Evolutionary conservation across 2,888 invertebrate genomes (phyloP).

Genomic region (Platycheirus rosarum): DNA sequence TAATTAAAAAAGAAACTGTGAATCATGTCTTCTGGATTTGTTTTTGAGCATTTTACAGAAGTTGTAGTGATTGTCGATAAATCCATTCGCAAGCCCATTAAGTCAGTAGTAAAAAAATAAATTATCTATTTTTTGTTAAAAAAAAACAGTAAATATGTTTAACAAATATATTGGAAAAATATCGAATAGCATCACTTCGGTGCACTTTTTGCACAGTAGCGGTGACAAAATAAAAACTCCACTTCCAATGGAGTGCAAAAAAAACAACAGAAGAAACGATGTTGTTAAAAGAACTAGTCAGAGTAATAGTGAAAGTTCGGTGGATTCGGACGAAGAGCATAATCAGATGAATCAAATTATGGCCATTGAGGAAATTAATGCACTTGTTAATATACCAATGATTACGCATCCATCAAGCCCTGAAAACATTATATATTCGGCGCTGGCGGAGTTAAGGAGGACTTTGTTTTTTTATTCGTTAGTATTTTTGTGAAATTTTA

Average conservation of each 20-base stretch:
- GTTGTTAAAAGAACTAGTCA: constrained; percentile 43
- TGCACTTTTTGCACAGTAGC: constrained; percentile 42
- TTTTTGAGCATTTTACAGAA: constrained; percentile 79
- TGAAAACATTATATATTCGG: constrained; percentile 83
- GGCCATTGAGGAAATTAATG: constrained; percentile 3
- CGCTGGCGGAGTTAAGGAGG: constrained; percentile 83
- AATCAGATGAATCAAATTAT: constrained; percentile 62
- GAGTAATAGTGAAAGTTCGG: constrained; percentile 63
- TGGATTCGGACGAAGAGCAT: constrained; percentile 68
- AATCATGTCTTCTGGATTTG: constrained; percentile 81
- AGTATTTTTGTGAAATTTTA: constrained; percentile 76
- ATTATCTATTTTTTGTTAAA: constrained; percentile 14
- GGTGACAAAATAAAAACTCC: constrained; percentile 40
- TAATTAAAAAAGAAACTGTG: constrained; percentile 18
- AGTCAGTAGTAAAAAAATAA: constrained; percentile 54
- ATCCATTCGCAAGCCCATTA: constrained; percentile 39
- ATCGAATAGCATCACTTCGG: constrained; percentile 78
- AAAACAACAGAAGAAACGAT: constrained; percentile 8
- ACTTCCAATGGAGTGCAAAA: constrained; percentile 49
- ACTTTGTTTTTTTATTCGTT: constrained; percentile 84
- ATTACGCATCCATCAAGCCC: constrained; percentile 81
- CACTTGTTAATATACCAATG: constrained; percentile 77
- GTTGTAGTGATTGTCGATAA: constrained; percentile 51
- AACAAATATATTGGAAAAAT: constrained; percentile 82
- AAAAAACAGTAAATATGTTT: constrained; percentile 78